Evolutionary conservation across 2,797 vertebrate species (phyloP).

Genomic region (Intellagama lesueurii): DNA sequence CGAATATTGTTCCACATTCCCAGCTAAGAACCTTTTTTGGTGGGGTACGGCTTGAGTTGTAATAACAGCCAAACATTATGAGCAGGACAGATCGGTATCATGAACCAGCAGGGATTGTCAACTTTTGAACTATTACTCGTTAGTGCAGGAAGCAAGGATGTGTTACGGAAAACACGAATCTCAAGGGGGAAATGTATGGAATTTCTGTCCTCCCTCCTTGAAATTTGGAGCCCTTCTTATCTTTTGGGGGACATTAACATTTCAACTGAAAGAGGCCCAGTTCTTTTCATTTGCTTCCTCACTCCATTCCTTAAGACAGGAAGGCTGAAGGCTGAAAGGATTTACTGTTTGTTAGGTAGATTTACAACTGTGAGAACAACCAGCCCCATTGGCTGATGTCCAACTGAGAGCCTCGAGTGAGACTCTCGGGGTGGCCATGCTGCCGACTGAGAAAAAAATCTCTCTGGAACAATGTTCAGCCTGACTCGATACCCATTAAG

Average conservation of each 20-base stretch:
- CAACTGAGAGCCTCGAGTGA: not conserved
- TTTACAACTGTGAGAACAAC: rapidly evolving
- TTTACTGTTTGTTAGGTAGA: not conserved
- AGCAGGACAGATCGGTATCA: not conserved
- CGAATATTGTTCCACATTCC: not conserved
- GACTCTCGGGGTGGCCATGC: not conserved
- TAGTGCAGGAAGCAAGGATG: conserved; percentile 14
- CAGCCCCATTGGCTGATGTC: not conserved
- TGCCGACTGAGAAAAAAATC: no score
- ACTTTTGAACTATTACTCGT: conserved; percentile 23
- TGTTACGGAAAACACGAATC: conserved; percentile 45
- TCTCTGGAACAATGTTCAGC: not conserved
- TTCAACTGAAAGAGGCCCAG: not conserved
- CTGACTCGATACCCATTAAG: not conserved
- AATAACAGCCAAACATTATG: no score
- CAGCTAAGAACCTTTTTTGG: not conserved
- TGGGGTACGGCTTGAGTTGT: not conserved
- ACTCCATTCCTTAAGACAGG: not conserved
- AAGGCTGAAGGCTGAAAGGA: not conserved
- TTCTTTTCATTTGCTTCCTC: no score
- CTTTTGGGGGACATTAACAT: conserved; percentile 14
- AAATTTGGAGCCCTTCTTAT: conserved; percentile 55
- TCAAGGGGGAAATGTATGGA: conserved; percentile 47
- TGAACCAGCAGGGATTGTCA: not conserved
- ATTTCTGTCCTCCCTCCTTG: conserved; percentile 48